Percentiles rank a stretch among this genome's conserved stretches.
Evolutionary conservation across 1,140 invertebrate species (phyloP).

Genomic region (Fopius arisanus): DNA sequence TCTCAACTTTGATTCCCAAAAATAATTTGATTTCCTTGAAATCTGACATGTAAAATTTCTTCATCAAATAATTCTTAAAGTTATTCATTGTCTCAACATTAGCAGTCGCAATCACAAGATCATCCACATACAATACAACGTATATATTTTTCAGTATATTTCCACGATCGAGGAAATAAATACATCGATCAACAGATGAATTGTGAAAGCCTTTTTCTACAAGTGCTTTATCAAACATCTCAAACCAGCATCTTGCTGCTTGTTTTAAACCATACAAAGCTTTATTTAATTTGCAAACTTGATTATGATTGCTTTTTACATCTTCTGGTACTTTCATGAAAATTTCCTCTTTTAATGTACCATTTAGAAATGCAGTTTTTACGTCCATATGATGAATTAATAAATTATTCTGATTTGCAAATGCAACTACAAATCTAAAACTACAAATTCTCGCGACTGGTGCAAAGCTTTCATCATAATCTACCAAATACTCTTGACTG

Average conservation of each 20-base stretch:
- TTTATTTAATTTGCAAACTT: constrained; percentile 38
- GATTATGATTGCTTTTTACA: constrained; percentile 10
- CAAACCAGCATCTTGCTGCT: constrained; percentile 54
- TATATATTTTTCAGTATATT: constrained; percentile 32
- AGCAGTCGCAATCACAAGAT: constrained; percentile 17
- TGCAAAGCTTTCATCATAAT: constrained; percentile 48
- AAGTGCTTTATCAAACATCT: constrained; percentile 29
- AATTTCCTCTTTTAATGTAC: constrained; percentile 52
- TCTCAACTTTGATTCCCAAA: constrained; percentile 33
- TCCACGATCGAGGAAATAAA: constrained; percentile 17
- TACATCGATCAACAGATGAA: constrained; percentile 24
- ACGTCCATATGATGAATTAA: no score
- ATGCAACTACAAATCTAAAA: constrained; percentile 53
- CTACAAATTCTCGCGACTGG: constrained; percentile 30
- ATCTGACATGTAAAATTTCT: constrained; percentile 29
- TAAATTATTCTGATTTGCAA: no score
- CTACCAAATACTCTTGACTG: constrained; percentile 46
- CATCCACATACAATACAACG: constrained; percentile 36
- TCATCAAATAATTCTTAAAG: constrained; percentile 27
- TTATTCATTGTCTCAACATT: background rate
- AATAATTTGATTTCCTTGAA: constrained; percentile 33
- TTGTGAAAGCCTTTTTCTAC: constrained; percentile 16
- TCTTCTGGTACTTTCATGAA: constrained; percentile 45
- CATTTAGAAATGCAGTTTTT: no score
- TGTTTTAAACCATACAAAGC: constrained; percentile 52